phyloP scores from a whole-genome alignment of 2,113 vertebrate genomes.

The Abramis brama region DNA sequence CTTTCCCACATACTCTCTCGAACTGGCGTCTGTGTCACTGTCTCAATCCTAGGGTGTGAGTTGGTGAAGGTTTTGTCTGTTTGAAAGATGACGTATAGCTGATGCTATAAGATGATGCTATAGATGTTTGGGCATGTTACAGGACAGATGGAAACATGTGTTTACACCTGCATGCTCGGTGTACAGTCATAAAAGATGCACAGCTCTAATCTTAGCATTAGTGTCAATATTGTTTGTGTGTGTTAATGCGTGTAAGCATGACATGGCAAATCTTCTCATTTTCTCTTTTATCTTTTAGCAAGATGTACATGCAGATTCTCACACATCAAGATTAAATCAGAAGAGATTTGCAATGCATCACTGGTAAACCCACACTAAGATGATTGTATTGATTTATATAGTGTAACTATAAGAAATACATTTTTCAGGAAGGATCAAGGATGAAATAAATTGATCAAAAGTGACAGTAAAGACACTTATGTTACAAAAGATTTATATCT shows the following conservation, averaged over 20 bases:
- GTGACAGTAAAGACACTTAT: no score
- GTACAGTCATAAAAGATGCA: conserved; percentile 12
- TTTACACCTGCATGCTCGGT: not conserved
- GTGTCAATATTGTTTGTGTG: not conserved
- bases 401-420: no score
- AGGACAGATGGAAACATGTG: not conserved
- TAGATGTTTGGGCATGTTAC: not conserved
- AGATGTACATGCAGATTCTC: not conserved
- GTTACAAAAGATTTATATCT: no score
- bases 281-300: not conserved
- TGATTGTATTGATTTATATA: no score
- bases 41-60: not conserved
- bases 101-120: not conserved
- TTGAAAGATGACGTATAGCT: not conserved
- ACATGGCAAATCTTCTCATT: not conserved
- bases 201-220: not conserved
- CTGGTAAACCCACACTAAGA: no score
- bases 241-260: not conserved
- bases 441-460: no score
- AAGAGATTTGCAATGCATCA: no score
- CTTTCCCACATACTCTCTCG: not conserved
- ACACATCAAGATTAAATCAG: no score
- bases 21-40: not conserved
- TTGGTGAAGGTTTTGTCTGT: not conserved
- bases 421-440: no score